phyloP scores from a whole-genome alignment of 2,888 invertebrate species.

The Eilema depressum region DNA sequence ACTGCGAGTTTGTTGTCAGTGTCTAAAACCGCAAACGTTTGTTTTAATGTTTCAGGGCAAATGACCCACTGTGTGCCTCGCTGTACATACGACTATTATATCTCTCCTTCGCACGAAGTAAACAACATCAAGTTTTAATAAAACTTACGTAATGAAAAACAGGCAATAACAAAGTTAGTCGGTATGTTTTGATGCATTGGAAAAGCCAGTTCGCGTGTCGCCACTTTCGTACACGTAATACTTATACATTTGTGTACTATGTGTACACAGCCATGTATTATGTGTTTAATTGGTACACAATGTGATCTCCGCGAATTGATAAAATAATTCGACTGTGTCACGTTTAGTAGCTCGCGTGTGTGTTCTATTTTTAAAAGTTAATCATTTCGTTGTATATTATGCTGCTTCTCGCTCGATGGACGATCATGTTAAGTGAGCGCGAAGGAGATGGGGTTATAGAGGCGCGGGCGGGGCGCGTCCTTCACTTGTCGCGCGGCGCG shows the following conservation, averaged over 20 bases:
- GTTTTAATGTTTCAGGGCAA: neutral
- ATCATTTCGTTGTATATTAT: slow-evolving; percentile 67
- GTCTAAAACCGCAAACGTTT: neutral
- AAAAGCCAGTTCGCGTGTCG: slow-evolving; percentile 13
- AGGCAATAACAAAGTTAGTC: slow-evolving; percentile 2
- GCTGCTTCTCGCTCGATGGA: slow-evolving; percentile 53
- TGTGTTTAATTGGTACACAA: slow-evolving; percentile 22
- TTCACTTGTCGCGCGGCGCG: slow-evolving; percentile 77
- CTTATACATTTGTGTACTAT: neutral
- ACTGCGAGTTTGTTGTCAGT: neutral
- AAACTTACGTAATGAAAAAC: neutral
- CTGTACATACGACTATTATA: neutral
- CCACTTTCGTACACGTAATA: slow-evolving; percentile 1
- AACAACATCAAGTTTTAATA: neutral
- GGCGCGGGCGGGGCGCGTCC: slow-evolving; percentile 70
- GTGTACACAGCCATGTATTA: slow-evolving; percentile 3
- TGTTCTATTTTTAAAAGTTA: slow-evolving; percentile 75
- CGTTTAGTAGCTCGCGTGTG: slow-evolving; percentile 75
- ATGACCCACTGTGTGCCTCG: neutral
- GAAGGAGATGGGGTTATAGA: slow-evolving; percentile 54
- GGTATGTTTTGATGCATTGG: slow-evolving; percentile 20
- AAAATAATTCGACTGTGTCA: slow-evolving; percentile 58
- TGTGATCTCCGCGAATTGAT: slow-evolving; percentile 59
- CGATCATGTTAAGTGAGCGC: slow-evolving; percentile 33
- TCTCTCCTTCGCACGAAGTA: neutral